Evolutionary conservation across 2,113 vertebrate species (phyloP), one percentile per base, ranked within the genome.

Genomic region (Noctilio leporinus): DNA sequence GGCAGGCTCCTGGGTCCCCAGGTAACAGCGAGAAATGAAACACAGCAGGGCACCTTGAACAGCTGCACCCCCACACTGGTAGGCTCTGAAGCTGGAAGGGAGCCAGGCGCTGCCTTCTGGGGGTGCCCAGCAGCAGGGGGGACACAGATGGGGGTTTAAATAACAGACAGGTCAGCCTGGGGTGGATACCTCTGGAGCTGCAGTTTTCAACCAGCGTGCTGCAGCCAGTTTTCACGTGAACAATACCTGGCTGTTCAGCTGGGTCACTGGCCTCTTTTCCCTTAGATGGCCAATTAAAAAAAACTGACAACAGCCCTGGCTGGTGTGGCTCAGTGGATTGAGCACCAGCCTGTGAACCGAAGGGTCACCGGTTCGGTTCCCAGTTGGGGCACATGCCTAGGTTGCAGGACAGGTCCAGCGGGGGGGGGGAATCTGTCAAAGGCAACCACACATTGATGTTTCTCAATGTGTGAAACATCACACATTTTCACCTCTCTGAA

Each of bases 1-100:
- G 10, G 10, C 10, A 12, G 14, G 33, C 49, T 72, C 76, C 57
- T 35, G 38, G 6, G 20, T 55, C 73, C 77, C 67, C 1, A 10
- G 16, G 55, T 28, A 62, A 55, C 30, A 14, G 40, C 0, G 38
- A 72, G 91, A 67, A 80, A 47, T 12, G 6, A 22, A 43, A 9
- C 4, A 55, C 45, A 62, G 0, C 7, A 0, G 17, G 57, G 4
- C 0, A 15, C 90, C 67, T 38, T 28, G 38, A 80, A n/a, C n/a
- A 14, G 55, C 57, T 8, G 0, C 7, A 2, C 35, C 9, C 30
- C 24, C 11, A 19, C 2, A 0, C 30, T 40, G 19, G 28, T 11
- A 20, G n/a, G 49, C 77, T 49, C 62, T 43, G 38, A 80, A 38
- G 86, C n/a, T 57, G 16, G 17, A 43, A 22, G 20, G 77, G 15